These are phyloP conservation scores for Sarcoramphus papa DNA, from an alignment of 2,797 vertebrate genomes.

Conservation along the genomic window DNA sequence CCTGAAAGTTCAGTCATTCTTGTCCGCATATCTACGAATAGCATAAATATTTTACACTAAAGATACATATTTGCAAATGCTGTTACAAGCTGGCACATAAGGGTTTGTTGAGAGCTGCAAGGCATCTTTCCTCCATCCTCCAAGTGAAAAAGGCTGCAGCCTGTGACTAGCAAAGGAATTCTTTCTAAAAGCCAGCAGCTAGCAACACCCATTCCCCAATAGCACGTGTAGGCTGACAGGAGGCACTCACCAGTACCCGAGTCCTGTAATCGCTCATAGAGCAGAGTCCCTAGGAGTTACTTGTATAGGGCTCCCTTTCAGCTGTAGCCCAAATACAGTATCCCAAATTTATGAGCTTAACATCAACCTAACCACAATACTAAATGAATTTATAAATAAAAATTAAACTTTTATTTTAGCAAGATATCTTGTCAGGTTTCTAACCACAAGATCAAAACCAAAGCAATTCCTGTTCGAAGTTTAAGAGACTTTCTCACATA, in stretches of 20 bases:
- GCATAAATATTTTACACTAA: not conserved
- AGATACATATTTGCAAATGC: not conserved
- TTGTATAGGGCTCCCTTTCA: not conserved
- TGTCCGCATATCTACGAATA: not conserved
- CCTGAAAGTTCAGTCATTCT: not conserved
- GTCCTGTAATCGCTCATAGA: fast-evolving
- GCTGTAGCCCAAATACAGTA: not conserved
- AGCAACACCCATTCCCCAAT: not conserved
- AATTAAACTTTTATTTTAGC: not conserved
- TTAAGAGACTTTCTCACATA: not conserved
- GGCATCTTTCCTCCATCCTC: not conserved
- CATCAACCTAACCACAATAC: not conserved
- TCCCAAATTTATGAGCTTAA: not conserved
- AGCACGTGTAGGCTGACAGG: not conserved
- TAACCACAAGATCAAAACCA: not conserved
- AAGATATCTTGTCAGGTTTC: not conserved
- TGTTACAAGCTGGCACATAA: not conserved
- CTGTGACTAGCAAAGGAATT: not conserved
- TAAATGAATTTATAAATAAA: not conserved
- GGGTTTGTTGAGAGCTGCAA: not conserved
- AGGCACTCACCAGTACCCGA: not conserved
- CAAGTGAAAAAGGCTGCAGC: not conserved
- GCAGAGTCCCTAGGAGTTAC: not conserved
- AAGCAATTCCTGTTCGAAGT: not conserved
- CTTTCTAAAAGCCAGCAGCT: not conserved